Evolutionary conservation across 2,113 vertebrate genomes (phyloP).

Genomic region (Rhinichthys klamathensis): DNA sequence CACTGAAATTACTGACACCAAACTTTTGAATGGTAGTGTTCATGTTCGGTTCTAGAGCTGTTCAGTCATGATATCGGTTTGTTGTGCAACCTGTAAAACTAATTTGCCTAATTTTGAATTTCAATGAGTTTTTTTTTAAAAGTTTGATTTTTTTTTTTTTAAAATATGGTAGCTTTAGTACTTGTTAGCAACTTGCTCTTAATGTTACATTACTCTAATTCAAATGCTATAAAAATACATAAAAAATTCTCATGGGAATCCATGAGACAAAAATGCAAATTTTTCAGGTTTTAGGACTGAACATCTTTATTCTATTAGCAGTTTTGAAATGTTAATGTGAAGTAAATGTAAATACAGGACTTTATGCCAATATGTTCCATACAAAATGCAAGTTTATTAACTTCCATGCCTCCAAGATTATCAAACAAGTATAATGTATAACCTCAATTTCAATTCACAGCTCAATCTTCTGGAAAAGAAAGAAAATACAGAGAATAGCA

Average conservation of each 20-base stretch:
- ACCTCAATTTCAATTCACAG: slow-evolving; percentile 99
- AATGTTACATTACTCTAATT: neutral
- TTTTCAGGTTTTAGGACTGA: too few relatives aligned
- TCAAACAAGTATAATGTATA: slow-evolving; percentile 99
- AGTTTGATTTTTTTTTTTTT: neutral
- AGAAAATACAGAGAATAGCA: slow-evolving; percentile 88
- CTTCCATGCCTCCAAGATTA: slow-evolving; percentile 99
- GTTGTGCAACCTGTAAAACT: too few relatives aligned
- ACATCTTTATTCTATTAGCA: too few relatives aligned
- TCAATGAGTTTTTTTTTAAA: neutral
- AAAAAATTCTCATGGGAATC: neutral
- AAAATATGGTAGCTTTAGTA: neutral
- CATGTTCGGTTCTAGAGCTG: neutral
- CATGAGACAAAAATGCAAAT: neutral
- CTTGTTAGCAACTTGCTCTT: neutral
- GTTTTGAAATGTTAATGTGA: neutral
- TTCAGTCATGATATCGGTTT: neutral
- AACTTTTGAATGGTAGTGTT: neutral
- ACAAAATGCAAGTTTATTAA: slow-evolving; percentile 99
- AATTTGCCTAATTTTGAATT: too few relatives aligned
- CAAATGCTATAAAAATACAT: neutral
- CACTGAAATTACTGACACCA: neutral
- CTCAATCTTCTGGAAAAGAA: slow-evolving; percentile 90
- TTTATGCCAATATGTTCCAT: slow-evolving; percentile 80
- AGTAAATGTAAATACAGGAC: neutral